Conservation (phyloP, 2,797 vertebrate genomes). For the Parambassis ranga region DNA sequence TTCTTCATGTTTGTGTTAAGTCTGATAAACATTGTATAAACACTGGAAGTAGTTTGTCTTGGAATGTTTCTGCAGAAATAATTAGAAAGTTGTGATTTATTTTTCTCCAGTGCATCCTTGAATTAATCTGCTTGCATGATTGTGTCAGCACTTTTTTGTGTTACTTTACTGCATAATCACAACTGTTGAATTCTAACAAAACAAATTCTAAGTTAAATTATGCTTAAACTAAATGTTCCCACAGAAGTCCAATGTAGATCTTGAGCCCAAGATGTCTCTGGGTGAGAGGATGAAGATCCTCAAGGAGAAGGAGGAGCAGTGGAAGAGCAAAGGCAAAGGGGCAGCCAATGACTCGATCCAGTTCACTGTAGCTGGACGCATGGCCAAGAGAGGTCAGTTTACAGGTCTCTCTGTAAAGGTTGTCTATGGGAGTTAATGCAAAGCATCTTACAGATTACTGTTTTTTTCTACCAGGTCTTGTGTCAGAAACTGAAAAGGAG, state of each 20-base stretch:
- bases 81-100: not conserved
- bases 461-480: constrained; percentile 71
- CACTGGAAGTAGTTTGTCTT: constrained; percentile 1
- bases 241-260: constrained; percentile 71
- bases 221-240: constrained; percentile 16
- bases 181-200: too few relatives aligned
- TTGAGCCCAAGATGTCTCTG: constrained; percentile 77
- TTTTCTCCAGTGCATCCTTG: too few relatives aligned
- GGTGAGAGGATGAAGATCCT: constrained; percentile 81
- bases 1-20: constrained; percentile 13
- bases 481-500: constrained; percentile 69
- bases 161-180: not conserved
- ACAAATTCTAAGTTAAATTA: not conserved
- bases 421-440: too few relatives aligned
- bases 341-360: constrained; percentile 83
- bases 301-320: constrained; percentile 82
- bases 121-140: too few relatives aligned
- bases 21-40: not conserved
- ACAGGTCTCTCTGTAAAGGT: not conserved
- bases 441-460: too few relatives aligned
- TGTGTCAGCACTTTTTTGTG: too few relatives aligned
- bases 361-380: constrained; percentile 84
- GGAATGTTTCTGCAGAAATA: not conserved
- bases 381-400: constrained; percentile 78
- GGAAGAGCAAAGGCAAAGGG: constrained; percentile 82